These are phyloP conservation scores for Poliocrania exsul DNA, from an alignment of 2,797 vertebrate species.

Conservation along the genomic window DNA sequence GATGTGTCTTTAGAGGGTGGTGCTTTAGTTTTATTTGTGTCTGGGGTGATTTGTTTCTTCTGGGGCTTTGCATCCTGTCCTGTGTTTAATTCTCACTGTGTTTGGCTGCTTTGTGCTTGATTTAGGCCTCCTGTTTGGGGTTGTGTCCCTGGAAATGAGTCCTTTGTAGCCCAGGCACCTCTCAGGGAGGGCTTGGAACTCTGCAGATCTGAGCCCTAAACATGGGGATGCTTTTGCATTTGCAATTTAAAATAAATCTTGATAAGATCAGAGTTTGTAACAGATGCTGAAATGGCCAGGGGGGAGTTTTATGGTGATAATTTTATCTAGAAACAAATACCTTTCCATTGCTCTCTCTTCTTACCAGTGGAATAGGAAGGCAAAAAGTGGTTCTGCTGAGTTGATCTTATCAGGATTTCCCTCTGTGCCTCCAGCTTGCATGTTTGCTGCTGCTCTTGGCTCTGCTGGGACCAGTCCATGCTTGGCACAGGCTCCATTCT, in stretches of 20 bases:
- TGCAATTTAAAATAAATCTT: conserved; percentile 23
- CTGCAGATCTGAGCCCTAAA: neutral
- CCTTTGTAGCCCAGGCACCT: neutral
- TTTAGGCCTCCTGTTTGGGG: neutral
- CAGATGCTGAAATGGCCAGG: neutral
- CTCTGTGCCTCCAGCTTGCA: conserved; percentile 33
- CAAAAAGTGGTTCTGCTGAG: conserved; percentile 31
- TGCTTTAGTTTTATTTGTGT: neutral
- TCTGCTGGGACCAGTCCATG: accelerated
- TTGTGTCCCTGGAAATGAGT: conserved; percentile 6
- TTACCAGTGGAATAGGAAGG: neutral
- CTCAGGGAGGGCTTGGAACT: neutral
- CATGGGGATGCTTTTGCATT: neutral
- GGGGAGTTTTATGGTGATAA: neutral
- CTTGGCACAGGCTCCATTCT: neutral
- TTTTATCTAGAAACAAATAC: neutral
- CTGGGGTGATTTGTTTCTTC: neutral
- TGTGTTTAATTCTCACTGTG: neutral
- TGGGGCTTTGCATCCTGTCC: conserved; percentile 2
- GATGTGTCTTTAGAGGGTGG: neutral
- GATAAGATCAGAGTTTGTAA: conserved; percentile 52
- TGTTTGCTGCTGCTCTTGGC: conserved; percentile 4
- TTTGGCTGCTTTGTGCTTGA: conserved; percentile 15
- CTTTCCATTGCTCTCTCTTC: neutral
- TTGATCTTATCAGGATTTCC: conserved; percentile 74